phyloP scores from a whole-genome alignment of 2,888 invertebrate species.

The Mycalesis mineus region DNA sequence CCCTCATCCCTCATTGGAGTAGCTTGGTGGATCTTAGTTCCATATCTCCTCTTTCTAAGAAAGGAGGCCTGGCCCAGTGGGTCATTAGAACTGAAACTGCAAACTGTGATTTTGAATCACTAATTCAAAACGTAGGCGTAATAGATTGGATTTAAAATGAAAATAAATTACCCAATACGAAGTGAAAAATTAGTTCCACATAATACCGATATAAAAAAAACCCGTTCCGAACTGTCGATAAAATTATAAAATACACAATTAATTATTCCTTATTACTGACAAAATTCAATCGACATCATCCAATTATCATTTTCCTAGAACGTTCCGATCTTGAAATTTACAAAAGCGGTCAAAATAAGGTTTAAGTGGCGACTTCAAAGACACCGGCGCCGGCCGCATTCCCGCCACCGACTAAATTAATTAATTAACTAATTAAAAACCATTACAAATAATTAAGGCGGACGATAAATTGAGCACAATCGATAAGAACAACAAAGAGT shows the following conservation, averaged over 20 bases:
- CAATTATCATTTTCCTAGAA: slow-evolving; percentile 20
- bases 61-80: too few species aligned
- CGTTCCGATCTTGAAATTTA: slow-evolving; percentile 24
- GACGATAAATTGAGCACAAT: slow-evolving; percentile 51
- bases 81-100: too few species aligned
- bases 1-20: too few species aligned
- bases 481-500: slow-evolving; percentile 47
- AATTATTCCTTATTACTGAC: slow-evolving; percentile 1
- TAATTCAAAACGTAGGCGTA: too few species aligned
- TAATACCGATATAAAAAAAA: not conserved
- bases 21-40: too few species aligned
- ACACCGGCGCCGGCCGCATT: slow-evolving; percentile 43
- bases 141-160: too few species aligned
- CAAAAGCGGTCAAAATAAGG: slow-evolving; percentile 40
- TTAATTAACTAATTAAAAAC: slow-evolving; percentile 72
- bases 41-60: too few species aligned
- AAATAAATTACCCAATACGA: too few species aligned
- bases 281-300: slow-evolving; percentile 8
- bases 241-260: not conserved
- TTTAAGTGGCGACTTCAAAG: slow-evolving; percentile 51
- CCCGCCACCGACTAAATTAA: slow-evolving; percentile 58
- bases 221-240: not conserved
- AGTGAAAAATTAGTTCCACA: too few species aligned
- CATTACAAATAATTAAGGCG: slow-evolving; percentile 58
- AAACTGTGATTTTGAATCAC: too few species aligned